Evolutionary conservation across 2,888 invertebrate genomes (phyloP).

Genomic region (Lycocerus yunnanus): DNA sequence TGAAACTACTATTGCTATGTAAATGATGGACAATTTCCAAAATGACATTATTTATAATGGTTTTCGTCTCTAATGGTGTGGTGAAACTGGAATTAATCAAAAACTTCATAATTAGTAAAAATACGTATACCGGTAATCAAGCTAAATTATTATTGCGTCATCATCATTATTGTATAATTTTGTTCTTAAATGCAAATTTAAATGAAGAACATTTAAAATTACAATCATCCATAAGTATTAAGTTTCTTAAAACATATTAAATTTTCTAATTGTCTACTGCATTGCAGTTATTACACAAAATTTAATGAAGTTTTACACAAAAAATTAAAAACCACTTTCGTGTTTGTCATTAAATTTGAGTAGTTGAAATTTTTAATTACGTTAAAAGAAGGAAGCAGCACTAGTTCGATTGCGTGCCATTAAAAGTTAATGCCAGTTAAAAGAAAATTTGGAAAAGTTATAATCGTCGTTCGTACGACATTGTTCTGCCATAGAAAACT

Average conservation of each 20-base stretch:
- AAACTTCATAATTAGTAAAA: neutral
- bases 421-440: conserved; percentile 7
- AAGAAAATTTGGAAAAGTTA: conserved; percentile 6
- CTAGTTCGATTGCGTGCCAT: conserved; percentile 21
- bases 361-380: conserved; percentile 17
- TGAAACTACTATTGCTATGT: neutral
- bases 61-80: neutral
- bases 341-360: conserved; percentile 15
- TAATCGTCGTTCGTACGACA: no score
- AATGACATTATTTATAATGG: neutral
- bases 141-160: neutral
- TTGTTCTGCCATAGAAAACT: neutral
- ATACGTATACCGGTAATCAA: neutral
- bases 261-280: conserved; percentile 9
- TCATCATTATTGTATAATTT: neutral
- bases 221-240: neutral
- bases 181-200: neutral
- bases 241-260: neutral
- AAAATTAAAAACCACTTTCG: conserved; percentile 14
- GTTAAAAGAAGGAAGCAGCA: conserved; percentile 11
- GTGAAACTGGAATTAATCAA: neutral
- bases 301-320: neutral
- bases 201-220: neutral
- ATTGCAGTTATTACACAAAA: conserved; percentile 17
- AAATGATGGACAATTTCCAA: neutral